phyloP scores from a whole-genome alignment of 2,113 vertebrate species.

The Chelonoidis abingdonii region DNA sequence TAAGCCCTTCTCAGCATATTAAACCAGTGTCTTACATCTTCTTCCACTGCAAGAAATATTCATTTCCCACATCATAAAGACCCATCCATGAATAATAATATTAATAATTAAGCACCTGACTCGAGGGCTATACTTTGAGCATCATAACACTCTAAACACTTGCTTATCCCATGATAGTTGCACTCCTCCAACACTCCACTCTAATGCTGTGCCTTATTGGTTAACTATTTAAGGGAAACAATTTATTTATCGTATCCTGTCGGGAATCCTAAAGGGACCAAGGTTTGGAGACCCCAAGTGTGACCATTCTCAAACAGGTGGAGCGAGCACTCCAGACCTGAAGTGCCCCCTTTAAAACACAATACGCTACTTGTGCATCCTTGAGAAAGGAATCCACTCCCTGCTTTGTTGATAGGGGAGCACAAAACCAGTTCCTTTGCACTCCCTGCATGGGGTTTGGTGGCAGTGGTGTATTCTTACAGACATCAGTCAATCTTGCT shows the following conservation, averaged over 20 bases:
- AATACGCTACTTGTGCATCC: not conserved
- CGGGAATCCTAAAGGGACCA: not conserved
- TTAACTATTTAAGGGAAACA: slow-evolving; percentile 51
- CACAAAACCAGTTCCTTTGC: not conserved
- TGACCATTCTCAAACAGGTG: not conserved
- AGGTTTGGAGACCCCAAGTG: not conserved
- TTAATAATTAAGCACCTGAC: slow-evolving; percentile 74
- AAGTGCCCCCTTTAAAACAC: not conserved
- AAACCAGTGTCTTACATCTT: slow-evolving; percentile 61
- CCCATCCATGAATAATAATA: slow-evolving; percentile 74
- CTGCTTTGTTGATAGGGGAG: not conserved
- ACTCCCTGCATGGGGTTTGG: not conserved
- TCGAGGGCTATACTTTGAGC: slow-evolving; percentile 68
- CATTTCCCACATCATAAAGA: slow-evolving; percentile 70
- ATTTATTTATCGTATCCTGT: slow-evolving; percentile 37
- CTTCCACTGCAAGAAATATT: slow-evolving; percentile 67
- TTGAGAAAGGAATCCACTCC: not conserved
- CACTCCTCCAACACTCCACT: no score
- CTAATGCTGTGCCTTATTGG: slow-evolving; percentile 6
- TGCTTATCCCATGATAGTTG: slow-evolving; percentile 71
- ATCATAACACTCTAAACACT: slow-evolving; percentile 73
- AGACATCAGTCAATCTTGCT: fast-evolving
- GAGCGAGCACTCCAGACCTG: not conserved
- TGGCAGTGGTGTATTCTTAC: not conserved
- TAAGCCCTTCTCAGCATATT: slow-evolving; percentile 65